These are phyloP conservation scores for Pantherophis guttatus DNA, from an alignment of 2,113 vertebrate species.

Conservation along the genomic window DNA sequence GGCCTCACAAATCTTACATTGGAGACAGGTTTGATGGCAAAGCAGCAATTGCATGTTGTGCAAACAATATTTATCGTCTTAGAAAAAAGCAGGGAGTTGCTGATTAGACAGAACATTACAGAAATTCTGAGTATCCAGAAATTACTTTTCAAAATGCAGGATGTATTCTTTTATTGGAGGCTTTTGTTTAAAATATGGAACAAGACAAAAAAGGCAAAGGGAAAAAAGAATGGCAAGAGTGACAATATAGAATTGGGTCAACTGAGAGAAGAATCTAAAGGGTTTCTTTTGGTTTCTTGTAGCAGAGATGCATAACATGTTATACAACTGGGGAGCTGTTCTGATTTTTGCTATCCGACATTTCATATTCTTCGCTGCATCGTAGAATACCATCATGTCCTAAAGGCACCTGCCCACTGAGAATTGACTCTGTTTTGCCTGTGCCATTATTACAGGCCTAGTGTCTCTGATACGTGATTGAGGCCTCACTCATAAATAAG, in stretches of 20 bases:
- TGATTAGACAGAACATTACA: slow-evolving; percentile 52
- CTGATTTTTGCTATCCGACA: slow-evolving; percentile 28
- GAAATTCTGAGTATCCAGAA: background rate
- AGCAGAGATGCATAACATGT: slow-evolving; percentile 17
- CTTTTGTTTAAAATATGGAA: slow-evolving; percentile 5
- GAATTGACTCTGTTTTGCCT: slow-evolving; percentile 56
- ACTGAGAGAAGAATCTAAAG: slow-evolving; percentile 30
- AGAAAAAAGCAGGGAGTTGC: slow-evolving; percentile 47
- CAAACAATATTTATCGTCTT: slow-evolving; percentile 17
- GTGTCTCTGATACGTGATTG: slow-evolving; percentile 67
- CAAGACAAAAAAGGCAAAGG: background rate
- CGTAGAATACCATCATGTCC: slow-evolving; percentile 48
- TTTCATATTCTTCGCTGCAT: slow-evolving; percentile 33
- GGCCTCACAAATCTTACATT: slow-evolving; percentile 4
- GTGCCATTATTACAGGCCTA: slow-evolving; percentile 59
- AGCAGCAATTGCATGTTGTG: background rate
- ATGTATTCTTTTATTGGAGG: slow-evolving; percentile 31
- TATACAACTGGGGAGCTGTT: slow-evolving; percentile 31
- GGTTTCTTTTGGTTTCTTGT: slow-evolving; percentile 21
- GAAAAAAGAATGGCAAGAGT: slow-evolving; percentile 21
- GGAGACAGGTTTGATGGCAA: background rate
- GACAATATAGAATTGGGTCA: slow-evolving; percentile 36
- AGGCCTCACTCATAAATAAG: slow-evolving; percentile 70
- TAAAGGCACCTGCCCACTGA: slow-evolving; percentile 58
- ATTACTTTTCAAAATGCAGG: slow-evolving; percentile 28